Evolutionary conservation across 2,888 invertebrate species (phyloP), one percentile per base, ranked within the genome.

Genomic region (Cheilosia impressa): DNA sequence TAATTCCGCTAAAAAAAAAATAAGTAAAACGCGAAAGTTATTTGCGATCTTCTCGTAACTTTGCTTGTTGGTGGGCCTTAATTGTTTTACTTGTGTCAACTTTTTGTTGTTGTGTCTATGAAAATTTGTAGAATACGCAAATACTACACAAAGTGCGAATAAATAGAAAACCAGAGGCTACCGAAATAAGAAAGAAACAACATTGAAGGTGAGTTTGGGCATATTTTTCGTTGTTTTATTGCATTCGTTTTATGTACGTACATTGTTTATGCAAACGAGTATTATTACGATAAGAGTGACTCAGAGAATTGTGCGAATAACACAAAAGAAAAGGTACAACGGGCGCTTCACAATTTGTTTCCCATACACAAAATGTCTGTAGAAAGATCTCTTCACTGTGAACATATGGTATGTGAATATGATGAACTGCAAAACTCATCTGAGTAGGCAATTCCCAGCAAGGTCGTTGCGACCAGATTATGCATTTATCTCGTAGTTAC

Each of bases 191-290:
- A 68, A 45, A 34, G 43, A 47, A 34, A 69, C 69, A 22, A 58
- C 78, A 60, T 53, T 66, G 75, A 84, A 84, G 84, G 84, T 84
- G 69, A 84, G 78, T 69, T 52, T 43, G 34, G 7, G 17, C 31
- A 27, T 4, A 22, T 15, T 47, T 47, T 73, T 41, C 13, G 9
- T 53, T 15, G 22, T 13, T 34, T 75, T 66, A 50, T 43, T 43
- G 45, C 27, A 47, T 53, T 66, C 0, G 10, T 38, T 10, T 34
- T 34, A 2, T 31, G 38, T 34, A 38, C 17, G 6, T 10, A 19
- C 19, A 13, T 52, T 24, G 3, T 24, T 24, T 24, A 52, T 47
- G 62, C 55, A 47, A 52, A 27, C 66, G 27, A 41, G 77, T 41
- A 62, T 69, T 41, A 60, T 66, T 65, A 57, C 22, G 22, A 69